Evolutionary conservation across 2,797 vertebrate genomes (phyloP), one percentile per base, ranked within the genome.

Genomic region (Lagocephalus sceleratus): DNA sequence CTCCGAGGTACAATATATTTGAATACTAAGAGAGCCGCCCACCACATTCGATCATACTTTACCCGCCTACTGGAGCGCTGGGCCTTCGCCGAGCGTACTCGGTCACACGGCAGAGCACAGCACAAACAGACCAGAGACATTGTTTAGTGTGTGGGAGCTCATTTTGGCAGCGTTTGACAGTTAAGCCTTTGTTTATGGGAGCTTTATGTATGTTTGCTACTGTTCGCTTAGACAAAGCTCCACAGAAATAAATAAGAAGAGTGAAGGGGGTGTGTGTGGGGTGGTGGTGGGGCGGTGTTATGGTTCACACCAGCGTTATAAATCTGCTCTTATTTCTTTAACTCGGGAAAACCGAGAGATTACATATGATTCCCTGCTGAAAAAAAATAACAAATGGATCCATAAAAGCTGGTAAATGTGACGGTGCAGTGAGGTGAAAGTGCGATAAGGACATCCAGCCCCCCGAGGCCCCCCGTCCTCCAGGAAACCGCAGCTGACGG

Each of bases 81-180:
- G 52, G 56, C 54, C 58, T 60, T 51, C 40, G 48, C 49, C 58
- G 52, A 64, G 69, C 76, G 66, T 71, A 59, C 59, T 79, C 74
- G 75, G 52, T 60, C 63, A 59, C 77, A 65, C 68, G 75, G 71
- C 55, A 68, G 64, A 67, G 60, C 59, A 57, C 78, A 60, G 63
- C 60, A 48, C 71, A 66, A 68, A 77, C 68, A 63, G 75, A 75
- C 54, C 63, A 59, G 41, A 82, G 79, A 79, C 78, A 82, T 81
- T 88, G 75, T 79, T 78, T 63, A 46, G 71, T 85, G 82, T 87
- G 87, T 88, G 85, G 85, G 89, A 79, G 85, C 71, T 57, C 53
- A 54, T 82, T 73, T 84, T 90, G 87, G 81, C 87, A 82, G 60
- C 32, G 51, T 73, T 75, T 72, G 72, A 77, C 73, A 83, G 76